A percentile compares a stretch with the other conserved stretches of the same genome.
Evolutionary conservation across 2,888 invertebrate species (phyloP).

Genomic region (Lithophane semibrunnea): DNA sequence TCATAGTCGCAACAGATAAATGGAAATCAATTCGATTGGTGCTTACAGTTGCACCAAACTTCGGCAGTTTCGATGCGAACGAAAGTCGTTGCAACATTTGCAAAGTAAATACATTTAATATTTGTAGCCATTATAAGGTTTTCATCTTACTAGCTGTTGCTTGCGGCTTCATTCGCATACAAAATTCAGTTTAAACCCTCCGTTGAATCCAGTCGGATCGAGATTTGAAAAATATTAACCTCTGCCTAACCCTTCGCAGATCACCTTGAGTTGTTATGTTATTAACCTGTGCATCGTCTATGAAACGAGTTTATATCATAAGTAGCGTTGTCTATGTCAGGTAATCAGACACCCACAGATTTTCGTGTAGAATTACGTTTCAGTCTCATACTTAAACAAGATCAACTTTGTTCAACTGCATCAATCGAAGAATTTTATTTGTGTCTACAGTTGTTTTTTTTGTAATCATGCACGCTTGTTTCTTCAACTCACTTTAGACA

Average conservation of each 20-base stretch:
- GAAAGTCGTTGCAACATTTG: constrained; percentile 40
- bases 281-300: background rate
- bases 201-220: background rate
- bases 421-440: background rate
- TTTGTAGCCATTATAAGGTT: background rate
- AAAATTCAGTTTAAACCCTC: background rate
- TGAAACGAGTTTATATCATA: background rate
- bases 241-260: background rate
- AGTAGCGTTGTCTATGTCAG: background rate
- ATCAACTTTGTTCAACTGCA: background rate
- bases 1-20: constrained; percentile 49
- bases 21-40: constrained; percentile 57
- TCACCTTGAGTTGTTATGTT: background rate
- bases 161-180: background rate
- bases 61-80: constrained; percentile 42
- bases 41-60: constrained; percentile 49
- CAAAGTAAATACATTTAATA: constrained; percentile 17
- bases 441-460: background rate
- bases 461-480: no score
- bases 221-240: background rate
- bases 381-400: background rate
- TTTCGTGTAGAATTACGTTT: background rate
- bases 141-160: background rate
- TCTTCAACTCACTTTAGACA: background rate
- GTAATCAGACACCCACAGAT: background rate